Percentiles rank a stretch among this genome's conserved stretches.
Conservation (phyloP, 1,140 invertebrate genomes). For the Eupristina koningsbergeri region DNA sequence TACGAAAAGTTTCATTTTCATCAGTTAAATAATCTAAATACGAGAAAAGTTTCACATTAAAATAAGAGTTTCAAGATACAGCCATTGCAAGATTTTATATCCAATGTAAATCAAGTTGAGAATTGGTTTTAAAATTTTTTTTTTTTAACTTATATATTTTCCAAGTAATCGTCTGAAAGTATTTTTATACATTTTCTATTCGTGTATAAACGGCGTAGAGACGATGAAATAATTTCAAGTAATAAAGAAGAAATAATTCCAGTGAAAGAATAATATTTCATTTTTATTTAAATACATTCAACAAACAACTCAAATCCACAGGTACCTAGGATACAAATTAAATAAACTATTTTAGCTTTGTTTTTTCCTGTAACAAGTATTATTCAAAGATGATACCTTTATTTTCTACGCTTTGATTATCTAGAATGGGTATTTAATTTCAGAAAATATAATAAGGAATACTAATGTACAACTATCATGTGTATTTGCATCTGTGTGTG, state of each 20-base stretch:
- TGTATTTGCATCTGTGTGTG: no score
- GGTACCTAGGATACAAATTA: neutral
- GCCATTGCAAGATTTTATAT: constrained; percentile 13
- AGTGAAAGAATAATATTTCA: neutral
- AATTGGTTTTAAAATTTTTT: constrained; percentile 17
- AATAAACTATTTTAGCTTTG: neutral
- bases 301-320: neutral
- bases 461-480: no score
- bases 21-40: constrained; percentile 11
- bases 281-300: neutral
- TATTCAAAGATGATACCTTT: neutral
- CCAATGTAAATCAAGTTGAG: neutral
- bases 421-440: neutral
- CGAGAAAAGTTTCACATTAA: neutral
- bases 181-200: neutral
- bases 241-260: no score
- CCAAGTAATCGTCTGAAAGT: neutral
- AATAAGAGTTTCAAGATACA: neutral
- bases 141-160: constrained; percentile 2
- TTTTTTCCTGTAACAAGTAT: neutral
- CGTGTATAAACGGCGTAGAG: neutral
- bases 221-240: neutral
- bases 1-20: constrained; percentile 2
- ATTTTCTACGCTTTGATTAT: neutral
- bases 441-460: no score